Conservation (phyloP, 2,888 invertebrate species). For the Timema podura region DNA sequence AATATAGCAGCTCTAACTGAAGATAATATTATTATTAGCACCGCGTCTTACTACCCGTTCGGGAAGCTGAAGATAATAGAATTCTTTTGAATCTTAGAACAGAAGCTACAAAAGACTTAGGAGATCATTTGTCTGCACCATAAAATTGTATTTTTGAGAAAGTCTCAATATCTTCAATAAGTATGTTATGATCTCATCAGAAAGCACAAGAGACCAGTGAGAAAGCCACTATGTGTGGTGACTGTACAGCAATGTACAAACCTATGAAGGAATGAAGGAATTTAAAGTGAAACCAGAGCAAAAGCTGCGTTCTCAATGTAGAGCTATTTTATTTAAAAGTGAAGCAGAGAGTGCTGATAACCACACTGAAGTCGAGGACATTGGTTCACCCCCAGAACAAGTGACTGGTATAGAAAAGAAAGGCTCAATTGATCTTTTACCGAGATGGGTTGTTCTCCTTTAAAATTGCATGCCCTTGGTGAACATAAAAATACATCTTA, state of each 20-base stretch:
- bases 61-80: neutral
- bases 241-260: neutral
- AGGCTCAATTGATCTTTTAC: constrained; percentile 5
- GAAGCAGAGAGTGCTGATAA: neutral
- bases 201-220: constrained; percentile 1
- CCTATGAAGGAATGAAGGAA: neutral
- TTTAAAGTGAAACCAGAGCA: constrained; percentile 14
- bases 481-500: neutral
- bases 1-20: neutral
- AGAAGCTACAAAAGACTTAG: constrained; percentile 7
- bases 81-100: constrained; percentile 9
- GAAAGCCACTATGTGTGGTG: neutral
- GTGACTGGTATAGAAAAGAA: neutral
- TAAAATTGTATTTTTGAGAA: constrained; percentile 4
- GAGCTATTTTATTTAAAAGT: constrained; percentile 6
- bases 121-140: neutral
- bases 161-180: constrained; percentile 13
- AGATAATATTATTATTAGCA: no score
- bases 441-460: neutral
- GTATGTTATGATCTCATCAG: neutral
- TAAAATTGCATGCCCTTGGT: constrained; percentile 16
- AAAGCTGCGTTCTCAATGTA: neutral
- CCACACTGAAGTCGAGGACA: neutral
- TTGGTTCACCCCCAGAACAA: neutral
- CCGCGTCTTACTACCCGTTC: no score